Base-by-base conservation (phyloP, 2,888 invertebrate species). In the Dicroscelio sp. region DNA sequence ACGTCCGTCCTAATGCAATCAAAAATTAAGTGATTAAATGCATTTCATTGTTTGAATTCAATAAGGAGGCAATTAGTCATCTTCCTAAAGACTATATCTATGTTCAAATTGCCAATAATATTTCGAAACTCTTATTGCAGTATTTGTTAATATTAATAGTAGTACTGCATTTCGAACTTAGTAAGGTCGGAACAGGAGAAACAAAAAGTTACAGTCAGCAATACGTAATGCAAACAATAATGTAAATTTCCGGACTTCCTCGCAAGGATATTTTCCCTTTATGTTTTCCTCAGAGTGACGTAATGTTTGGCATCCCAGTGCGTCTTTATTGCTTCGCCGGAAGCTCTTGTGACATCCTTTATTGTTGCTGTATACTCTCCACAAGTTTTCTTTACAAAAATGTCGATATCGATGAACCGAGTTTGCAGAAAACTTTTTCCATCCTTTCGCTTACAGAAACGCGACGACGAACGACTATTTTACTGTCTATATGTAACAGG, bases 331-430 rank as follows among this genome's bases (percentile, higher is more conserved):
- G 93, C 90, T 86, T 86, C 83, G 82, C 89, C 92, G 93, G 93
- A 93, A 92, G 92, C 86, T 86, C 91, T 93, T 90, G 92, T 92
- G 93, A 93, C 93, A 92, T 94, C 92, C 92, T 92, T 92, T 93
- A 94, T 93, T 92, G 89, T 92, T 86, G 87, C 79, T 91, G 60
- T 90, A 90, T 92, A 83, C 90, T 89, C 87, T 92, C 84, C 86
- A 69, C 91, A 88, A 80, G 84, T 84, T 75, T 79, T 38, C 60
- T 90, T 92, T 87, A 82, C 91, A 67, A 85, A 91, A 88, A 75
- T 75, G 76, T 63, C 67, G 84, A 82, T 90, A 90, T 91, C 78
- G 84, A 84, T 89, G 85, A 80, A 76, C 71, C 33, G 84, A 84
- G 60, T 84, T 85, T 85, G 43, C 84, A 35, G 79, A 69, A 73